These are phyloP conservation scores for Deilephila elpenor DNA, from an alignment of 2,888 invertebrate genomes.

Conservation along the genomic window DNA sequence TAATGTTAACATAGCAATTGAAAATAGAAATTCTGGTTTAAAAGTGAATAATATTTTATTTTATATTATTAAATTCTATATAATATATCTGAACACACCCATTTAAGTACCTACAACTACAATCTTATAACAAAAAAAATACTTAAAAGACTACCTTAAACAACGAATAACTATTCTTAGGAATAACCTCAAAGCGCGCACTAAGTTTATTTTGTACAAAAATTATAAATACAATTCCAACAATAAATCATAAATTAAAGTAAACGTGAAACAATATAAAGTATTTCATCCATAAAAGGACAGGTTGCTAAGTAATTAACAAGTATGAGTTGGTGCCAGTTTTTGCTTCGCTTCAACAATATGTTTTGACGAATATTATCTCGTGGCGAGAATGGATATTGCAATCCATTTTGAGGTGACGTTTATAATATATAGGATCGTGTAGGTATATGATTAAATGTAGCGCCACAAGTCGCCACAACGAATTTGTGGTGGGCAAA, in stretches of 20 bases:
- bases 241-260: not conserved
- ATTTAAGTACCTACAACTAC: too few relatives aligned
- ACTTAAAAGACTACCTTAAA: too few relatives aligned
- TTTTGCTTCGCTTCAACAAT: not conserved
- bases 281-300: not conserved
- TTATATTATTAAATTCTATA: too few relatives aligned
- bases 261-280: not conserved
- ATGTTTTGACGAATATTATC: not conserved
- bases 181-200: not conserved
- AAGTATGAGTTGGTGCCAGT: not conserved
- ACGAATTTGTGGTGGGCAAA: not conserved
- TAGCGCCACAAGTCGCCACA: too few relatives aligned
- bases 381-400: not conserved
- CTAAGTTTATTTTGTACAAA: not conserved
- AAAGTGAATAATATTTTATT: too few relatives aligned
- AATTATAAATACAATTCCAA: not conserved
- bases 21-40: too few relatives aligned
- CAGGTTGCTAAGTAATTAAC: not conserved
- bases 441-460: not conserved
- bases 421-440: not conserved
- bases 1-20: too few relatives aligned
- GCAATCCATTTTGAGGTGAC: not conserved
- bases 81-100: too few relatives aligned
- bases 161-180: not conserved
- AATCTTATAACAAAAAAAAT: too few relatives aligned